Evolutionary conservation across 2,888 invertebrate species (phyloP), one percentile per base, ranked within the genome.

Genomic region (Entomobrya proxima): DNA sequence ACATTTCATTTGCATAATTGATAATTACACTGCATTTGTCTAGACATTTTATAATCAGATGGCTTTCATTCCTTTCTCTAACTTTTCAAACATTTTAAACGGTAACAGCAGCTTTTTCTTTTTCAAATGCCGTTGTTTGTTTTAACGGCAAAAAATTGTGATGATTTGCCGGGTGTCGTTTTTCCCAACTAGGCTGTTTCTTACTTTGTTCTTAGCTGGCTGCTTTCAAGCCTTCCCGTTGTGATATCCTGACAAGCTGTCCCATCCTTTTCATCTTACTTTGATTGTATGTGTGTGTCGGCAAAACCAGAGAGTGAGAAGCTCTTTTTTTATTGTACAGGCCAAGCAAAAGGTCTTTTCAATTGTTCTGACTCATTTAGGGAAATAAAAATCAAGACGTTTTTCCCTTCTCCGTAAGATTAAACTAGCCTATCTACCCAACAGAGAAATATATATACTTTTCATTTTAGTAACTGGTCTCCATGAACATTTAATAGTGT

Each of bases 151-250:
- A n/a, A n/a, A n/a, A n/a, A n/a, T n/a, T 47, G 72, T 27, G 37
- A 67, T 72, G 72, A 72, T 47, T 72, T 47, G 47, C n/a, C 30
- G 15, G 27, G 72, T 72, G 72, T 50, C 47, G 72, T 72, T 72
- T 72, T 47, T 47, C n/a, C n/a, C n/a, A n/a, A n/a, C n/a, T 32
- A 47, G 72, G 47, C n/a, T n/a, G 50, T 72, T 72, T 72, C 47
- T 72, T 72, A 72, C 47, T 67, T 40, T 72, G 55, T 69, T 72
- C 55, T 32, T 50, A 83, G 76, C 83, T 76, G 83, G 83, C 76
- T 77, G 35, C 67, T 69, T 84, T 77, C 77, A 72, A 79, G 85
- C 85, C 85, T 85, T 85, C 85, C 85, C 72, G 85, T 85, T 74
- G 85, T 74, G 85, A 85, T 50, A 74, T 37, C 74, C 52, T 79